These are phyloP conservation scores for Neofelis nebulosa DNA, from an alignment of 2,113 vertebrate species.

Conservation along the genomic window DNA sequence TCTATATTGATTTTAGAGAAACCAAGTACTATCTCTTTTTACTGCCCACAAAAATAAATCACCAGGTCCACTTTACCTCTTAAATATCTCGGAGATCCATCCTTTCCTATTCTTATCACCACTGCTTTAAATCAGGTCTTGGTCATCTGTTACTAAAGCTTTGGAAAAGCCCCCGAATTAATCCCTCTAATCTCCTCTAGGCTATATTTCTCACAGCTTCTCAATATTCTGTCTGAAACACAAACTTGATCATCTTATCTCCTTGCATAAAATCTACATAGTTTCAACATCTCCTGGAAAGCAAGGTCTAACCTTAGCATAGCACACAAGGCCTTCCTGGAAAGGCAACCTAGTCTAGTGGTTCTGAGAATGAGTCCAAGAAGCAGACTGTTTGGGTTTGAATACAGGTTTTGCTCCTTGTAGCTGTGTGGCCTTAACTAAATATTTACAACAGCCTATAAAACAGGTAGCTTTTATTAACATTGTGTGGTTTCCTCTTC, in stretches of 20 bases:
- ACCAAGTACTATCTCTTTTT: not conserved
- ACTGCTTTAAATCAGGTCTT: not conserved
- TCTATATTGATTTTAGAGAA: not conserved
- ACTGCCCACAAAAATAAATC: not conserved
- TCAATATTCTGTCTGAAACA: not conserved
- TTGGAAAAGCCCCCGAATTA: not conserved
- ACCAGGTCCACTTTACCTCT: not conserved
- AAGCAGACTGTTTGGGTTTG: not conserved
- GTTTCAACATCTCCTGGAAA: not conserved
- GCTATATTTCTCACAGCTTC: not conserved
- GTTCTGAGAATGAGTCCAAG: not conserved
- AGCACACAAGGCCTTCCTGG: not conserved
- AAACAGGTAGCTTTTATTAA: not conserved
- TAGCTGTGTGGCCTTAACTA: not conserved
- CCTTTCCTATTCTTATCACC: not conserved
- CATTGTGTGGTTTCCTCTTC: not conserved
- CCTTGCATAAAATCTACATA: not conserved
- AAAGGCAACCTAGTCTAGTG: not conserved
- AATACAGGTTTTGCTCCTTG: not conserved
- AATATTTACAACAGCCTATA: not conserved
- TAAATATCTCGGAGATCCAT: not conserved
- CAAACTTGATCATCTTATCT: not conserved
- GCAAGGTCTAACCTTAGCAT: not conserved
- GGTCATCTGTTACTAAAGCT: not conserved
- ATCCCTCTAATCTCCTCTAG: not conserved